Evolutionary conservation across 2,113 vertebrate genomes (phyloP).

Genomic region (Chaetodon auriga): DNA sequence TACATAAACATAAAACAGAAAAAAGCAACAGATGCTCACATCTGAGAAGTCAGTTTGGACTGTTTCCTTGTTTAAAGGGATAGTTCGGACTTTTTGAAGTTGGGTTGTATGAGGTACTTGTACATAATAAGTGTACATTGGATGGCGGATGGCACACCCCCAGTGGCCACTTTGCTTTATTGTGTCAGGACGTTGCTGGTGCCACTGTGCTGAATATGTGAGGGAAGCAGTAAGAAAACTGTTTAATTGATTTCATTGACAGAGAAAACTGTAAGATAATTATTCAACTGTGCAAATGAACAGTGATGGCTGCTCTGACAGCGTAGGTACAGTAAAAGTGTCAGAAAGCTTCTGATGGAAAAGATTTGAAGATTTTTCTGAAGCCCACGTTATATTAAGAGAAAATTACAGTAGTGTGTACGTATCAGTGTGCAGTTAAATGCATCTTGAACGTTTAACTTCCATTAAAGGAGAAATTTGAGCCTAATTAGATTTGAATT

Average conservation of each 20-base stretch:
- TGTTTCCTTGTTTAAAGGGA: too few relatives aligned
- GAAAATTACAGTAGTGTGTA: background rate
- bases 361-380: background rate
- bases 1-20: too few relatives aligned
- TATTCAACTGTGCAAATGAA: slow-evolving; percentile 7
- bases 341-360: background rate
- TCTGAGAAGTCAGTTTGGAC: too few relatives aligned
- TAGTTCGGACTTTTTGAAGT: too few relatives aligned
- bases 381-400: background rate
- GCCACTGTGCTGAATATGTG: background rate
- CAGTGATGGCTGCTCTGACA: background rate
- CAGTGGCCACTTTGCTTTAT: background rate
- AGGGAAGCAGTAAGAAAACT: background rate
- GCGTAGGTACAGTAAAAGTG: background rate
- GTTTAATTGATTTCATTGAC: background rate
- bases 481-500: slow-evolving; percentile 57
- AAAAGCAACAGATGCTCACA: too few relatives aligned
- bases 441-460: slow-evolving; percentile 49
- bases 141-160: too few relatives aligned
- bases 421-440: slow-evolving; percentile 4
- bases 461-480: slow-evolving; percentile 39
- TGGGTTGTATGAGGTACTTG: too few relatives aligned
- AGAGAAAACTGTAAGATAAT: background rate
- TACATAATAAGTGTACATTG: too few relatives aligned
- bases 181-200: background rate